Evolutionary conservation across 2,797 vertebrate genomes (phyloP).

Genomic region (Acomys russatus): DNA sequence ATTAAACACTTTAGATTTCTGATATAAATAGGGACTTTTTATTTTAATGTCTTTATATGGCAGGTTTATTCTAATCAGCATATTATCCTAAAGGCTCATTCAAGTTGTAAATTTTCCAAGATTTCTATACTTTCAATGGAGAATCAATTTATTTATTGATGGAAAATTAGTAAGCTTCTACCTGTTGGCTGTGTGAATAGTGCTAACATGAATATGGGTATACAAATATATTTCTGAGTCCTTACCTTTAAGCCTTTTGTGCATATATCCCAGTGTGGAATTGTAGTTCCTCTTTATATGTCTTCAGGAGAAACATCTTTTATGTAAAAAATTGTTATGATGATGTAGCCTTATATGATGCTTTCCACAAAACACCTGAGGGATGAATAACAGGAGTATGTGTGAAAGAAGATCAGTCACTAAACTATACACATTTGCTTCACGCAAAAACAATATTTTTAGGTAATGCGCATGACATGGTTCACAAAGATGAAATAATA

Average conservation of each 20-base stretch:
- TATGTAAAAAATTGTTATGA: not conserved
- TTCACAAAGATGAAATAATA: not conserved
- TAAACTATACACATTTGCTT: not conserved
- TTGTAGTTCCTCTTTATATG: not conserved
- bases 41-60: not conserved
- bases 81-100: not conserved
- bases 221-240: not conserved
- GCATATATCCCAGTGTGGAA: not conserved
- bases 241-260: not conserved
- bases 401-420: not conserved
- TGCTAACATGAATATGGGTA: not conserved
- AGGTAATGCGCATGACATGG: not conserved
- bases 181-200: not conserved
- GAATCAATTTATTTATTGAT: not conserved
- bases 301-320: not conserved
- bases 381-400: not conserved
- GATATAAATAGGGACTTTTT: not conserved
- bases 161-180: not conserved
- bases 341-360: not conserved
- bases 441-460: not conserved
- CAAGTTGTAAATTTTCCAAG: not conserved
- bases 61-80: not conserved
- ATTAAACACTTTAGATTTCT: not conserved
- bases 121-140: not conserved
- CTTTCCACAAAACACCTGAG: not conserved